Percentiles rank a stretch among this genome's conserved stretches.
Evolutionary conservation across 2,113 vertebrate genomes (phyloP).

Genomic region (Calidris pygmaea): DNA sequence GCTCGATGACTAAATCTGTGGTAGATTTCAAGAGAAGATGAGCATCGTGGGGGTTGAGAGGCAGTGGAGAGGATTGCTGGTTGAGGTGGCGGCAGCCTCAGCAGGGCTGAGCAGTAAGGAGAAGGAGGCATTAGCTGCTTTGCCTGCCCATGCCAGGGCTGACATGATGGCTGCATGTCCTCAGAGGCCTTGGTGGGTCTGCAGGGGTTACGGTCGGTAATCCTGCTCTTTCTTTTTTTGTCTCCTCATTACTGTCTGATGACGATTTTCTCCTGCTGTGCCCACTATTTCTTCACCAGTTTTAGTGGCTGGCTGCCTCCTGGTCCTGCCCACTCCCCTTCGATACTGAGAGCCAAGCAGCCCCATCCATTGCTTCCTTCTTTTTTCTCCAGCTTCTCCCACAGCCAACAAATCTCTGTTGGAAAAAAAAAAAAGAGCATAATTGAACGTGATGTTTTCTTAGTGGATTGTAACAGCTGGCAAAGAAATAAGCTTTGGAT

Average conservation of each 20-base stretch:
- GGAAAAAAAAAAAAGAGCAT: neutral
- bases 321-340: neutral
- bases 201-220: neutral
- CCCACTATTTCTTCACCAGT: neutral
- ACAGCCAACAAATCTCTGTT: neutral
- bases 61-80: neutral
- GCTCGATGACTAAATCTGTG: rapidly evolving
- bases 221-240: neutral
- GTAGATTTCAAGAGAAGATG: neutral
- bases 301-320: neutral
- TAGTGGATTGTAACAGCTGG: neutral
- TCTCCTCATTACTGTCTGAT: neutral
- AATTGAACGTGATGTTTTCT: neutral
- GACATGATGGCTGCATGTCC: neutral
- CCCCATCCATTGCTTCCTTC: neutral
- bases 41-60: rapidly evolving
- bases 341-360: rapidly evolving
- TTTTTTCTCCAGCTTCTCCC: neutral
- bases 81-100: neutral
- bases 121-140: neutral
- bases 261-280: neutral
- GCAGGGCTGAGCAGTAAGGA: neutral
- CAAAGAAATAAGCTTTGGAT: neutral
- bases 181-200: neutral
- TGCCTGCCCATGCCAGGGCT: neutral